Percentiles rank a stretch among this genome's conserved stretches.
Conservation (phyloP, 2,797 vertebrate species). For the Sarcophilus harrisii region DNA sequence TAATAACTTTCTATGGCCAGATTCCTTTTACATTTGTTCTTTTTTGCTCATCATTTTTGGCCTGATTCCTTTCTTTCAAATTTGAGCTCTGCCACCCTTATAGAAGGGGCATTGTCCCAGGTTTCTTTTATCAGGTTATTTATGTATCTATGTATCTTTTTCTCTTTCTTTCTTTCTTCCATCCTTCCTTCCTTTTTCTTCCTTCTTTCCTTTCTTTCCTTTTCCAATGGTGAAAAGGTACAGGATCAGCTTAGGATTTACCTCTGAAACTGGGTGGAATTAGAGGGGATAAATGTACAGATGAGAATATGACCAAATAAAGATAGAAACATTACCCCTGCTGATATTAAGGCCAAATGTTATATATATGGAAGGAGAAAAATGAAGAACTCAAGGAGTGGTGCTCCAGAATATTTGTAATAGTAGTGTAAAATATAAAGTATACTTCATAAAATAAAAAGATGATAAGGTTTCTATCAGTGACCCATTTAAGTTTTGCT, state of each 20-base stretch:
- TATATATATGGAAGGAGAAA: background rate
- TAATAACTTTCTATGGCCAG: too few species aligned
- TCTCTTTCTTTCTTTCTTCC: too few species aligned
- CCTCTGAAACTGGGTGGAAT: background rate
- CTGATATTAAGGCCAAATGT: background rate
- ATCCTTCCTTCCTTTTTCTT: too few species aligned
- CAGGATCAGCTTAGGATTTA: background rate
- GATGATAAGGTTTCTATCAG: background rate
- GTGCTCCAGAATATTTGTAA: background rate
- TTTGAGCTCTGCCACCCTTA: too few species aligned
- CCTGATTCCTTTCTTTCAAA: too few species aligned
- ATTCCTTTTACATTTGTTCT: too few species aligned
- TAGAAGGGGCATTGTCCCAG: too few species aligned
- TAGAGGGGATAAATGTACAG: background rate
- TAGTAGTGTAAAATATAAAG: background rate
- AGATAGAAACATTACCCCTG: background rate
- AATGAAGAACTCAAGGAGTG: background rate
- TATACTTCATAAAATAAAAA: background rate
- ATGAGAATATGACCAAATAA: background rate
- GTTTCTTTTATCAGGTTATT: too few species aligned
- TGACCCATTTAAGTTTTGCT: background rate
- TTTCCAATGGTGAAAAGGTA: background rate
- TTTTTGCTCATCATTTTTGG: too few species aligned
- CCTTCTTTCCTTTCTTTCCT: too few species aligned
- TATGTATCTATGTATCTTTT: too few species aligned